These are phyloP conservation scores for Puffinus mauretanicus DNA, from an alignment of 2,113 vertebrate genomes.

Conservation along the genomic window DNA sequence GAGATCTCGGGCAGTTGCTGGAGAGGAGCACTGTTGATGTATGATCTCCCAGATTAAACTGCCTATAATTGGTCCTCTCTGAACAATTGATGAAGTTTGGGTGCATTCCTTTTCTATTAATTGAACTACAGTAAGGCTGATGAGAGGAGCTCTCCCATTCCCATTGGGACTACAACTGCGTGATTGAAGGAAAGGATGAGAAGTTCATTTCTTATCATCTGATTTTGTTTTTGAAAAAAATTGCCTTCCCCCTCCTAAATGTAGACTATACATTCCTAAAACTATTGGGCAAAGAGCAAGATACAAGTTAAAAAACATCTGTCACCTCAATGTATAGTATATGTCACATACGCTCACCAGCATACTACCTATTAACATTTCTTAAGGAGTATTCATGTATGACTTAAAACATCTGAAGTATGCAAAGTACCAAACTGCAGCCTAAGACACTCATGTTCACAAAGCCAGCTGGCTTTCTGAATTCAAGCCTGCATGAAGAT, in stretches of 20 bases:
- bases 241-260: neutral
- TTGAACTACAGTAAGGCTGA: neutral
- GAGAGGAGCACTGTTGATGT: neutral
- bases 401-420: neutral
- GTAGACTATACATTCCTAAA: neutral
- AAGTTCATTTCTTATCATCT: neutral
- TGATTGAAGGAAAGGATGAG: neutral
- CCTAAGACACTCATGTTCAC: neutral
- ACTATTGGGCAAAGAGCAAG: neutral
- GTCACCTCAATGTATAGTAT: neutral
- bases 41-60: neutral
- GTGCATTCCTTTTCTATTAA: neutral
- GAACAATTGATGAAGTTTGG: neutral
- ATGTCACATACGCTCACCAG: neutral
- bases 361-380: neutral
- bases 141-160: neutral
- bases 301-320: neutral
- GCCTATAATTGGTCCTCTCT: neutral
- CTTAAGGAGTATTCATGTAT: neutral
- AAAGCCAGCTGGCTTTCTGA: neutral
- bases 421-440: neutral
- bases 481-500: neutral
- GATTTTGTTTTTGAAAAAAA: neutral
- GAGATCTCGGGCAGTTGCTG: accelerated
- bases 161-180: neutral